A percentile compares a stretch with the other conserved stretches of the same genome.
Conservation (phyloP, 2,888 invertebrate genomes). For the Tetragnatha montana region DNA sequence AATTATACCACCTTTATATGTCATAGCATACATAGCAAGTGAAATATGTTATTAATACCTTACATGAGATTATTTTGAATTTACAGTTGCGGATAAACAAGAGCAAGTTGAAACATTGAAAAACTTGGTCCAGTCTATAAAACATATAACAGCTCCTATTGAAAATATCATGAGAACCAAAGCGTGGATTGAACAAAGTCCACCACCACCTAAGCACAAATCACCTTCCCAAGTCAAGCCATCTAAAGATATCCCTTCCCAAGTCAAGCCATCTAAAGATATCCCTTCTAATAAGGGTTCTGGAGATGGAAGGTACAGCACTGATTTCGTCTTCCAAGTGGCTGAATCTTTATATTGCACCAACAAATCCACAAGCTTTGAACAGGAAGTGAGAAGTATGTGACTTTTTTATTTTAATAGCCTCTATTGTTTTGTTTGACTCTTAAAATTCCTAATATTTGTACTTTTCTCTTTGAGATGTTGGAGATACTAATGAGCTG, state of each 20-base stretch:
- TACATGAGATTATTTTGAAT: not conserved
- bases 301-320: not conserved
- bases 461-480: constrained; percentile 22
- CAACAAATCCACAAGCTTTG: constrained; percentile 30
- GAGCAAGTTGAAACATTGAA: constrained; percentile 43
- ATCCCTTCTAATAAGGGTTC: not conserved
- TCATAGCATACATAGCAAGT: not conserved
- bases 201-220: constrained; percentile 39
- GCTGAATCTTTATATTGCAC: constrained; percentile 17
- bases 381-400: constrained; percentile 41
- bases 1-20: not conserved
- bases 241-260: not conserved
- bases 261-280: not conserved
- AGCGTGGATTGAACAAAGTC: constrained; percentile 56
- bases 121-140: constrained; percentile 54
- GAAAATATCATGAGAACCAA: constrained; percentile 51
- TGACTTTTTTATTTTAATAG: not conserved
- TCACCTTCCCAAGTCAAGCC: not conserved
- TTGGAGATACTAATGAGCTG: constrained; percentile 56
- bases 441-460: not conserved
- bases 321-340: constrained; percentile 19
- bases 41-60: not conserved
- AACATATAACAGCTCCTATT: constrained; percentile 31
- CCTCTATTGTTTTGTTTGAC: not conserved
- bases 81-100: constrained; percentile 19